These are phyloP conservation scores for Choreutis nemorana DNA, from an alignment of 2,888 invertebrate genomes.

Conservation along the genomic window DNA sequence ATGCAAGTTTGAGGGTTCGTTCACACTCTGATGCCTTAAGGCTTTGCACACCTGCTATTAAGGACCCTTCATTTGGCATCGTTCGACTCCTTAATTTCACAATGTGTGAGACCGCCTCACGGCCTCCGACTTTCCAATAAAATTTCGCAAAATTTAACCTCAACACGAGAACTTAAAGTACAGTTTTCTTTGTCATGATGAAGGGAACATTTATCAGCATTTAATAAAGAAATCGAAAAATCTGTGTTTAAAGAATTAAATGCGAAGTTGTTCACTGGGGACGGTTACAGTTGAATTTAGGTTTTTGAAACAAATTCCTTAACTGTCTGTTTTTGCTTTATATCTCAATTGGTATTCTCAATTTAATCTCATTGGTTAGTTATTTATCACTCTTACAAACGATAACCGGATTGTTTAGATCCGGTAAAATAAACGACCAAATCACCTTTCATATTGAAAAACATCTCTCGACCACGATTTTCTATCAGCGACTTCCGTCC, in stretches of 20 bases:
- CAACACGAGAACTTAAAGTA: not conserved
- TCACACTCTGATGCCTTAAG: constrained; percentile 11
- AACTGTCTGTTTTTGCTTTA: constrained; percentile 9
- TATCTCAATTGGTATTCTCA: constrained; percentile 14
- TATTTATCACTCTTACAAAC: no score
- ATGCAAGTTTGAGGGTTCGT: constrained; percentile 10
- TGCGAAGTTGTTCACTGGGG: constrained; percentile 5
- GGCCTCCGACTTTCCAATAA: constrained; percentile 4
- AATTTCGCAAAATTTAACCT: constrained; percentile 3
- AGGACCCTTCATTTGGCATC: constrained; percentile 13
- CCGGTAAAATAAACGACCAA: no score
- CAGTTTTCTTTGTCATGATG: no score
- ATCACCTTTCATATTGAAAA: no score
- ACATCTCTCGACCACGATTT: no score
- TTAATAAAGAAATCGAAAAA: constrained; percentile 8
- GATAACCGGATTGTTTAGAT: no score
- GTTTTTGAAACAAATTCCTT: constrained; percentile 1
- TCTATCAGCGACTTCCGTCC: no score
- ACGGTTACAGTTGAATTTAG: constrained; percentile 8
- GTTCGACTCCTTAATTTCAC: constrained; percentile 9
- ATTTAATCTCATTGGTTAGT: no score
- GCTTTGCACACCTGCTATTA: constrained; percentile 12
- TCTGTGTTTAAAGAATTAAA: constrained; percentile 6
- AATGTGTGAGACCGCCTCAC: constrained; percentile 16
- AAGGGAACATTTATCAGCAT: no score